These are phyloP conservation scores for Knipowitschia caucasica DNA, from an alignment of 2,797 vertebrate species.

Conservation along the genomic window DNA sequence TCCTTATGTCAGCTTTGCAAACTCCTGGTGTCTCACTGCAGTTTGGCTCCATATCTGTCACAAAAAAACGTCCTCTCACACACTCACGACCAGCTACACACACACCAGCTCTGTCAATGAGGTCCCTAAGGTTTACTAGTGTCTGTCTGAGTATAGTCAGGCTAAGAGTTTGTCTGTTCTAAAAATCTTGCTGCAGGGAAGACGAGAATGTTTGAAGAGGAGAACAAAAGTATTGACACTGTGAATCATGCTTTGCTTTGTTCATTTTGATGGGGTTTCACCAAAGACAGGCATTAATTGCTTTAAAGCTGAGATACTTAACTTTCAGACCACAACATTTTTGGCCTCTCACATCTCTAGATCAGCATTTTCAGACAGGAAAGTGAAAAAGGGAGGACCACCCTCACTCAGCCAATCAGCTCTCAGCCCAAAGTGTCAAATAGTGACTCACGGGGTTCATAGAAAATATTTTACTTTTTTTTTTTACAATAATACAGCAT, in stretches of 20 bases:
- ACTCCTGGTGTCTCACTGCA: conserved; percentile 5
- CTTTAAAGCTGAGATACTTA: neutral
- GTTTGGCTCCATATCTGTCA: conserved; percentile 20
- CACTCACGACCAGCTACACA: conserved; percentile 15
- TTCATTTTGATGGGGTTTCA: conserved; percentile 21
- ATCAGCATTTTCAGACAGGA: too few species aligned
- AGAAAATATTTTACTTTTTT: too few species aligned
- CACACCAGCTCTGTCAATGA: conserved; percentile 32
- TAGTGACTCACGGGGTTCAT: too few species aligned
- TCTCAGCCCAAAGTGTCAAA: too few species aligned
- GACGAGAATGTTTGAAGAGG: conserved; percentile 23
- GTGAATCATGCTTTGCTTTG: conserved; percentile 39
- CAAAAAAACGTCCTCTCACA: conserved; percentile 23
- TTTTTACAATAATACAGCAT: too few species aligned
- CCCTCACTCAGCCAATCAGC: too few species aligned
- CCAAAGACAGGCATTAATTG: conserved; percentile 18
- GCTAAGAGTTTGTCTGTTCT: conserved; percentile 36
- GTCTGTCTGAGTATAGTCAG: conserved; percentile 41
- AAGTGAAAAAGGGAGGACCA: too few species aligned
- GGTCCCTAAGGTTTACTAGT: conserved; percentile 43
- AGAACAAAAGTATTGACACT: conserved; percentile 51
- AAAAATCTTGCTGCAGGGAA: conserved; percentile 35
- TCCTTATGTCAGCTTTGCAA: conserved; percentile 28
- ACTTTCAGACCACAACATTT: neutral
- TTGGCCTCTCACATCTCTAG: too few species aligned